phyloP scores from a whole-genome alignment of 2,113 vertebrate genomes.

The Potamarius usumacintae region DNA sequence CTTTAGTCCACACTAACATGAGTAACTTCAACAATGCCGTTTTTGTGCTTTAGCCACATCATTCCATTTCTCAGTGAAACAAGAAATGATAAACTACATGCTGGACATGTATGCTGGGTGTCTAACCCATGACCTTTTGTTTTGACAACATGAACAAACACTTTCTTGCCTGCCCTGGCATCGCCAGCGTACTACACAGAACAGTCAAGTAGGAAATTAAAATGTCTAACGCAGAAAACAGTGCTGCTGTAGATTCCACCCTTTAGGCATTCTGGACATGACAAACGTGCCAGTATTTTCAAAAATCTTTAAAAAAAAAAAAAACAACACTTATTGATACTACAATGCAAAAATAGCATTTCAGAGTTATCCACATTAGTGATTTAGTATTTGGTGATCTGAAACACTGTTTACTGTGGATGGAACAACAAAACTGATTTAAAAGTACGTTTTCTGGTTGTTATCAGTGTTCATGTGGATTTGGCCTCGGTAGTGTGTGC shows the following conservation, averaged over 20 bases:
- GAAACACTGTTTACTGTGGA: background rate
- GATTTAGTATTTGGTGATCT: background rate
- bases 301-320: background rate
- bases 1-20: background rate
- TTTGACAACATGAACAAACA: background rate
- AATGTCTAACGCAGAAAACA: background rate
- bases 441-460: background rate
- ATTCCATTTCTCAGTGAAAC: background rate
- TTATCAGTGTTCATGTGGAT: background rate
- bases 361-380: background rate
- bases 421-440: background rate
- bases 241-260: background rate
- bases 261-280: background rate
- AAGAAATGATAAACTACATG: background rate
- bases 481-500: background rate
- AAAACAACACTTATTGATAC: background rate
- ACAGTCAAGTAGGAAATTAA: background rate
- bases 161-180: background rate
- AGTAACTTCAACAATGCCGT: background rate
- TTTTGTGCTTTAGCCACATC: background rate
- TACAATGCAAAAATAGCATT: background rate
- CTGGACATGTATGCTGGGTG: background rate
- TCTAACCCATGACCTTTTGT: background rate
- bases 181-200: background rate
- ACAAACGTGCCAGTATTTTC: background rate